These are phyloP conservation scores for Agriotes lineatus DNA, from an alignment of 2,888 invertebrate genomes.

Conservation along the genomic window DNA sequence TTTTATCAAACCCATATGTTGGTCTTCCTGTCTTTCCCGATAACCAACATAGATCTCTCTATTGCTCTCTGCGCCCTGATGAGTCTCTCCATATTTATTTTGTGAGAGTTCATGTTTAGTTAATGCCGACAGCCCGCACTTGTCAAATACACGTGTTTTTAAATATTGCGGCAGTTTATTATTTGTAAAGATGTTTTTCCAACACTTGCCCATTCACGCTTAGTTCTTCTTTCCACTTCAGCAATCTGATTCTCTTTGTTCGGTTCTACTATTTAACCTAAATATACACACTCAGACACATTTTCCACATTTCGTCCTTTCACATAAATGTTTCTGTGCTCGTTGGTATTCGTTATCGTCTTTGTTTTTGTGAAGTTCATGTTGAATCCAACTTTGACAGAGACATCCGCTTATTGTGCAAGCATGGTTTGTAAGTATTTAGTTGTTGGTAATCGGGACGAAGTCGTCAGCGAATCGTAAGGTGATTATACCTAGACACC, in stretches of 20 bases:
- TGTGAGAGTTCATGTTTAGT: background rate
- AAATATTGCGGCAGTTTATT: too few species aligned
- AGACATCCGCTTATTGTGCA: too few species aligned
- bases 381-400: background rate
- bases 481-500: too few species aligned
- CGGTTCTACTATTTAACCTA: too few species aligned
- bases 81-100: background rate
- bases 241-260: too few species aligned
- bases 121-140: background rate
- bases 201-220: background rate
- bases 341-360: too few species aligned
- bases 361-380: too few species aligned
- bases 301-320: background rate
- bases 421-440: too few species aligned
- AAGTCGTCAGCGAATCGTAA: too few species aligned
- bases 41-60: background rate
- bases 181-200: background rate
- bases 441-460: too few species aligned
- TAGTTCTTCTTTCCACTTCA: background rate
- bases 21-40: background rate
- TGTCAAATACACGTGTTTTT: background rate
- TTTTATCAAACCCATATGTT: background rate
- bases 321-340: too few species aligned
- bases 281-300: background rate
- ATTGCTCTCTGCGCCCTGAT: background rate